Conservation (phyloP, 2,797 vertebrate species). For the Hyperoplus immaculatus region DNA sequence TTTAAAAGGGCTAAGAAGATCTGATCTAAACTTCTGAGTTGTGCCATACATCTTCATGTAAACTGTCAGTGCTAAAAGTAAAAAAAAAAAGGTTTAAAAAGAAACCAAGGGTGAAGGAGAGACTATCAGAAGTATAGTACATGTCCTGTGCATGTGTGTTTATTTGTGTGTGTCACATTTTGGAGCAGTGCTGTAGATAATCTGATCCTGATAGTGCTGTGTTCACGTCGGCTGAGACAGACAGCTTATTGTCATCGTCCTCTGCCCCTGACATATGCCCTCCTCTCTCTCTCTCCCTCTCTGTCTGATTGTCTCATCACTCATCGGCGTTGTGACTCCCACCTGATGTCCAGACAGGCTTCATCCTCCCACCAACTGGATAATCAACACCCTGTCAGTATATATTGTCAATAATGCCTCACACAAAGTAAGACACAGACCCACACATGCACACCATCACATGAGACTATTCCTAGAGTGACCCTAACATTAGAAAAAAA, state of each 20-base stretch:
- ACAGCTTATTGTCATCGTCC: constrained; percentile 74
- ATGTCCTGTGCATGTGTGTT: constrained; percentile 19
- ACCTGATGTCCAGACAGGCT: constrained; percentile 93
- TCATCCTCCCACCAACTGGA: constrained; percentile 93
- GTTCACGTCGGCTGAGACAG: constrained; percentile 65
- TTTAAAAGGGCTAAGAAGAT: too few relatives aligned
- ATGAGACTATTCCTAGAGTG: constrained; percentile 18
- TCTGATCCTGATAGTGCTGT: constrained; percentile 61
- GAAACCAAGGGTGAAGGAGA: neutral
- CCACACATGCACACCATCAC: constrained; percentile 11
- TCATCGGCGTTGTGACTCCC: constrained; percentile 71
- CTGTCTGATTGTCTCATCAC: constrained; percentile 78
- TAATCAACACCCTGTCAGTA: constrained; percentile 97
- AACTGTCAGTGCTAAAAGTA: too few relatives aligned
- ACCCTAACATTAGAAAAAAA: too few relatives aligned
- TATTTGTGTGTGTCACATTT: constrained; percentile 28
- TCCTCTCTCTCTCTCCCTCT: constrained; percentile 53
- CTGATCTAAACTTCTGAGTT: too few relatives aligned
- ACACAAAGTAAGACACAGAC: constrained; percentile 52
- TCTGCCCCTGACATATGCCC: constrained; percentile 67
- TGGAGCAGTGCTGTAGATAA: constrained; percentile 51
- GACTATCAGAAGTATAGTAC: neutral
- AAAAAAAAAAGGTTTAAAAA: neutral
- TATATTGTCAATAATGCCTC: constrained; percentile 88
- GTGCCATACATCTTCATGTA: too few relatives aligned